Evolutionary conservation across 2,888 invertebrate genomes (phyloP), one percentile per base, ranked within the genome.

Genomic region (Platycnemis pennipes): DNA sequence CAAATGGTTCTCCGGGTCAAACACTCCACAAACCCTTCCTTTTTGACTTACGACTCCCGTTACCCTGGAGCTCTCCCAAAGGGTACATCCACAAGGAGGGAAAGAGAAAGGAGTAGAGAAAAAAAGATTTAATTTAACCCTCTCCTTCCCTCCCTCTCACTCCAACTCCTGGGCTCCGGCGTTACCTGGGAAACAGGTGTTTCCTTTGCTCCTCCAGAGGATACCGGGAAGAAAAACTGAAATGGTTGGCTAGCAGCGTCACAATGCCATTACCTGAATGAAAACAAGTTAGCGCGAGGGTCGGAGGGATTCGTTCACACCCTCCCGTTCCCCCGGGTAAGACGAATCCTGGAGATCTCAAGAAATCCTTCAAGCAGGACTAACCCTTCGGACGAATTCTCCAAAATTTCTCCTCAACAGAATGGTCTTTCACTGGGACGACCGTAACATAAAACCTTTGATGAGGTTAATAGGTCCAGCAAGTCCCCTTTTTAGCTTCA

Each of bases 221-320:
- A 53, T 53, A 11, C 11, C 16, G 7, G 63, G 63, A 63, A 63
- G 63, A 63, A 63, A 63, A 22, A 63, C 26, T 63, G 63, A 63
- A 63, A 63, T 63, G 63, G 63, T 63, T 26, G 26, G 63, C 63
- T 63, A 26, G 63, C 26, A 22, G 63, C 63, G 63, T 63, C 63
- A 63, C 63, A 63, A 63, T 63, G 63, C 63, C 63, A 63, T 63
- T 63, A 63, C 63, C 63, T 26, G 63, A 63, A 63, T 63, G 63
- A 63, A 63, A 63, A 63, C 63, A 63, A 63, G 63, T 63, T 63
- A 63, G 63, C 63, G n/a, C 8, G 19, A n/a, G 26, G 63, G 63
- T 26, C n/a, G 5, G 26, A 63, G 63, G 63, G 63, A 1, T 63
- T 63, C 63, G 26, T 63, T 63, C 63, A 63, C 63, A 63, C 63